Percentiles rank a stretch among this genome's conserved stretches.
These are phyloP conservation scores for Epinotia demarniana DNA, from an alignment of 2,888 invertebrate species.

Conservation along the genomic window DNA sequence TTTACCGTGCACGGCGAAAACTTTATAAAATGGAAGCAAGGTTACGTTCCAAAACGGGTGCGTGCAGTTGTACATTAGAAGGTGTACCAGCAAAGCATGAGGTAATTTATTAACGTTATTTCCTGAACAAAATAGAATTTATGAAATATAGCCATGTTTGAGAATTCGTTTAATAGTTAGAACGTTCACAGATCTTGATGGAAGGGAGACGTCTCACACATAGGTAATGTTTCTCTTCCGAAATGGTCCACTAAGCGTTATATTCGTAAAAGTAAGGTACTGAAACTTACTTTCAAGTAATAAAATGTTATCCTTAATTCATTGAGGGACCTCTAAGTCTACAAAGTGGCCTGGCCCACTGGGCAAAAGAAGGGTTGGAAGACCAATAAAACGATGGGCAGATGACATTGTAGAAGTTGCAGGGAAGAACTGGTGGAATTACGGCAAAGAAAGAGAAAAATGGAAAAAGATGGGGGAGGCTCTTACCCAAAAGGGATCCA, in stretches of 20 bases:
- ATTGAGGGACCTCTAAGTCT: too few species aligned
- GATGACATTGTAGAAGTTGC: too few species aligned
- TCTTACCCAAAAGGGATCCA: too few species aligned
- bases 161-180: not conserved
- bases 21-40: slow-evolving; percentile 53
- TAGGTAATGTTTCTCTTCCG: not conserved
- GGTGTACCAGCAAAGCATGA: slow-evolving; percentile 22
- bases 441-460: too few species aligned
- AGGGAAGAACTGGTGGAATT: too few species aligned
- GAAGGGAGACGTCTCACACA: not conserved
- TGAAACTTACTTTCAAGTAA: not conserved
- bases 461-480: too few species aligned
- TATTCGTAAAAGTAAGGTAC: not conserved
- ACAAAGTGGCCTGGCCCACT: too few species aligned
- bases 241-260: not conserved
- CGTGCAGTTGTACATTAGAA: slow-evolving; percentile 44
- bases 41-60: slow-evolving; percentile 50
- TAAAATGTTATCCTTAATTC: not conserved
- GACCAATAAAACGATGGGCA: too few species aligned
- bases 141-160: slow-evolving; percentile 29
- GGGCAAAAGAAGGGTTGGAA: too few species aligned
- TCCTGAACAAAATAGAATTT: slow-evolving; percentile 29
- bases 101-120: slow-evolving; percentile 41
- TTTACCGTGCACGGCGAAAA: slow-evolving; percentile 23
- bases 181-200: not conserved